These are phyloP conservation scores for Artemia sp. DNA, from an alignment of 2,888 invertebrate species.

Conservation along the genomic window DNA sequence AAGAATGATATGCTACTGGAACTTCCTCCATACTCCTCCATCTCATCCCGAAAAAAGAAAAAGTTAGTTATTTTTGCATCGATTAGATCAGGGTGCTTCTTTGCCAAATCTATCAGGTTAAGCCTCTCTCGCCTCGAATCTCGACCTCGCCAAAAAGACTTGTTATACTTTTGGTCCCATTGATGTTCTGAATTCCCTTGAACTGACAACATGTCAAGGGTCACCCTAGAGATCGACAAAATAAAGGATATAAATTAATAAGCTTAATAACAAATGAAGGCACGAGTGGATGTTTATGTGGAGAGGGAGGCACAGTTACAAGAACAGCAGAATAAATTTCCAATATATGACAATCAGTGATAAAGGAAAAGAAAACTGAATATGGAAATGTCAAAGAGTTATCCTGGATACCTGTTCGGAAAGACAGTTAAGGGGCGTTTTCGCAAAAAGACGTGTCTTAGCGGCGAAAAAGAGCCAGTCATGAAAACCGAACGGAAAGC, in stretches of 20 bases:
- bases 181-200: constrained; percentile 51
- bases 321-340: no score
- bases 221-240: constrained; percentile 44
- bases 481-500: no score
- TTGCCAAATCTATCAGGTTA: constrained; percentile 58
- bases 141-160: constrained; percentile 78
- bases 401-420: no score
- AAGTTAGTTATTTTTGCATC: constrained; percentile 87
- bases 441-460: no score
- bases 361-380: no score
- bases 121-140: constrained; percentile 74
- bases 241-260: constrained; percentile 14
- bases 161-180: constrained; percentile 56
- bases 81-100: constrained; percentile 54
- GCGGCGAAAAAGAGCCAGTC: no score
- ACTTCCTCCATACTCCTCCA: constrained; percentile 67
- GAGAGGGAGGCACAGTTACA: no score
- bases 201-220: constrained; percentile 72
- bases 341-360: no score
- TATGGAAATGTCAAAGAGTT: no score
- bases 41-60: constrained; percentile 78
- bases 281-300: no score
- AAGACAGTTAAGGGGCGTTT: no score
- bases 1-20: constrained; percentile 70
- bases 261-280: not conserved